phyloP scores from a whole-genome alignment of 2,888 invertebrate species.

The Ernsta delagoae region DNA sequence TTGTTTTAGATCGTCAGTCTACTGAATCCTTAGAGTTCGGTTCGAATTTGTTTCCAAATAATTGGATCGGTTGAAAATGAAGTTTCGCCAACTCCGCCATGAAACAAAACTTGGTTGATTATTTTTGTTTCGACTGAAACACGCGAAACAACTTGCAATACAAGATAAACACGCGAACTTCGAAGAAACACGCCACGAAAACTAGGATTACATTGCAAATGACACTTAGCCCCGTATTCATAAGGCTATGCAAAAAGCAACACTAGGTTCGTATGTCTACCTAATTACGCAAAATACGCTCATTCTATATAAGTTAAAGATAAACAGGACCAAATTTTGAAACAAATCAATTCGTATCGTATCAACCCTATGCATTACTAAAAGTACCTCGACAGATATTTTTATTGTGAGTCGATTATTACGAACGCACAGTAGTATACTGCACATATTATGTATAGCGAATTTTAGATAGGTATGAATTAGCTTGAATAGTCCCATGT shows the following conservation, averaged over 20 bases:
- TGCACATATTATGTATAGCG: no score
- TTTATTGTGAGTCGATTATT: no score
- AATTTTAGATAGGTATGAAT: no score
- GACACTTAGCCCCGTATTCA: conserved; percentile 55
- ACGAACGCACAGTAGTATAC: no score
- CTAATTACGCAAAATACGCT: no score
- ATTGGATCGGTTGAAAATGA: conserved; percentile 35
- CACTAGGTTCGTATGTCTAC: no score
- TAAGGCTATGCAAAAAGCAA: conserved; percentile 14
- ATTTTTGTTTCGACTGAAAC: conserved; percentile 68
- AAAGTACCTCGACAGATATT: no score
- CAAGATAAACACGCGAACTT: conserved; percentile 75
- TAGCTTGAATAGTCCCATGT: no score
- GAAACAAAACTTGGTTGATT: conserved; percentile 64
- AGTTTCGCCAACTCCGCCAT: conserved; percentile 37
- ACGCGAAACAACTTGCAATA: conserved; percentile 70
- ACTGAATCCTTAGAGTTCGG: conserved; percentile 9
- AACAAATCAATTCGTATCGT: no score
- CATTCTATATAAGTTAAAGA: conserved; percentile 11
- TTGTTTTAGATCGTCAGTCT: neutral
- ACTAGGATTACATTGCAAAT: conserved; percentile 67
- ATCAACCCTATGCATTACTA: no score
- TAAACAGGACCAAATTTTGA: no score
- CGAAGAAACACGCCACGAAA: conserved; percentile 71
- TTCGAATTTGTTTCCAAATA: conserved; percentile 31